Evolutionary conservation across 2,888 invertebrate genomes (phyloP), one percentile per base, ranked within the genome.

Genomic region (Leptopilina drosophilae): DNA sequence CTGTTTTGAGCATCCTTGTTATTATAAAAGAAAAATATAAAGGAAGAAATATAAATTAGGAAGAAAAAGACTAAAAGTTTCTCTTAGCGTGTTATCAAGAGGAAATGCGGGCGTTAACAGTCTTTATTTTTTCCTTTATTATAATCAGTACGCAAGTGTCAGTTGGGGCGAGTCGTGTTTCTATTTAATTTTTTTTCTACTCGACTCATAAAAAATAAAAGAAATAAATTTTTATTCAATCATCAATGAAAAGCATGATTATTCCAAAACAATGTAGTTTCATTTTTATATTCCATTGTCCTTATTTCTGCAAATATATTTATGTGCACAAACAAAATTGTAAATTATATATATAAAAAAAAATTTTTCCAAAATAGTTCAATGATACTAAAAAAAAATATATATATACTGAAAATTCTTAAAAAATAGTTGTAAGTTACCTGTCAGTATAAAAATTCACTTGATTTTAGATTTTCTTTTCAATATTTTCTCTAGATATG

Each of bases 151-250:
- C 69, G 80, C 83, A 81, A 83, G 89, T 88, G 89, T 88, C 88
- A 89, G 87, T 88, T 88, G 88, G 87, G 87, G 85, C 85, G 86
- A 87, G 87, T 86, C 84, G 85, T 85, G 84, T 82, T 79, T 78
- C 67, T 76, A 77, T 79, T 80, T 80, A 78, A 76, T 80, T 81
- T 14, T 26, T 49, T 26, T 15, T 69, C 20, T 49, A 66, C 66
- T 69, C 6, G 14, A 49, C 26, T 46, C 12, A 66, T 40, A 1
- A 20, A 26, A 49, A 14, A 49, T 49, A 20, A 53, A 69, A 62
- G 20, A 59, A 12, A 5, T 3, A 49, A 5, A 49, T 20, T 49
- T 46, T 67, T 53, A 49, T 49, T 67, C 2, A 46, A 67, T 20
- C 46, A 49, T 49, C 12, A 20, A 49, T 33, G 12, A 49, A 49